These are phyloP conservation scores for Periplaneta americana DNA, from an alignment of 1,140 invertebrate genomes.

Conservation along the genomic window DNA sequence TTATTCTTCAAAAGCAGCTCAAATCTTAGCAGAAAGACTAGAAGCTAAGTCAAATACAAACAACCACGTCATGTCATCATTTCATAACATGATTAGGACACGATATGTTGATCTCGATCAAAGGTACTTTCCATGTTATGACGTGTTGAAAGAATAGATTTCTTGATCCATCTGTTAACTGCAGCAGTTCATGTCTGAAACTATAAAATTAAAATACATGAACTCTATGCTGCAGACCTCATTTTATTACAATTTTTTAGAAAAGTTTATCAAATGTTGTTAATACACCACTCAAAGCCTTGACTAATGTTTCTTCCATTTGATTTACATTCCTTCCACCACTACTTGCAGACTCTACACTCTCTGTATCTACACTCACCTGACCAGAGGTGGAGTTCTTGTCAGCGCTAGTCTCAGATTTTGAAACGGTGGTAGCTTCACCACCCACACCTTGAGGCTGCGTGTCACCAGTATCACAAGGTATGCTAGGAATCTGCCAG, in stretches of 20 bases:
- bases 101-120: neutral
- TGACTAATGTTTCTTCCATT: constrained; percentile 21
- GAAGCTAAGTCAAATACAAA: no score
- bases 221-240: neutral
- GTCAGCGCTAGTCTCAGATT: no score
- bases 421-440: neutral
- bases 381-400: neutral
- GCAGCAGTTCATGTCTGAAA: neutral
- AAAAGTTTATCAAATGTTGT: constrained; percentile 25
- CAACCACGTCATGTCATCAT: no score
- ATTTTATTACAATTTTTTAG: no score
- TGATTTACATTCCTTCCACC: neutral
- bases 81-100: no score
- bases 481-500: constrained; percentile 63
- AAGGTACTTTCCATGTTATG: neutral
- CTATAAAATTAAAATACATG: neutral
- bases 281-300: constrained; percentile 22
- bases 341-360: neutral
- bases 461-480: constrained; percentile 62
- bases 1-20: no score
- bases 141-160: neutral
- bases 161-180: neutral
- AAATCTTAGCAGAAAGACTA: no score
- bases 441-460: neutral
- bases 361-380: neutral